Evolutionary conservation across 2,888 invertebrate genomes (phyloP), one percentile per base, ranked within the genome.

Genomic region (Eucriotettix oculatus): DNA sequence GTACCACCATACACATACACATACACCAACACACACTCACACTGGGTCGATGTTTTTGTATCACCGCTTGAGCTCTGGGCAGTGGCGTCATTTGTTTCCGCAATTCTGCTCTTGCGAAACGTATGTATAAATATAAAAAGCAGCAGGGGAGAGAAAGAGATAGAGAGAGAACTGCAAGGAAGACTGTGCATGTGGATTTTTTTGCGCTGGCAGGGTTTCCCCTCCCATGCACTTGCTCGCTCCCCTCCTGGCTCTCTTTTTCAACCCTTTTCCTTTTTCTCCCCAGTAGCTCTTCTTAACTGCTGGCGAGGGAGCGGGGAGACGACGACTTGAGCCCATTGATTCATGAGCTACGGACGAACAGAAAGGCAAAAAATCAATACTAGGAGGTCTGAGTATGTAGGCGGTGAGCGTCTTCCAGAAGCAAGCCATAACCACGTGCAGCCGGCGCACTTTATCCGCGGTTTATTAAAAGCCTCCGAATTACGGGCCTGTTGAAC

Each of bases 261-360:
- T 62, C 61, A 59, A 62, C 60, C 63, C 61, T 59, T 61, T 55
- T 53, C 58, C 61, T 57, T 61, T 42, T 62, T 58, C 58, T 62
- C 62, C 64, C 63, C 61, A 61, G 65, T 62, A 62, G 63, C 64
- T 67, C 67, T 68, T 64, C 68, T 64, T 64, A 62, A 62, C 64
- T 60, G 64, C 64, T 57, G 59, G 54, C 40, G 54, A 43, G 44
- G 48, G 56, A 58, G 59, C 56, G 56, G 58, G 53, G 52, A 43
- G 60, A 48, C 42, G 44, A 54, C 56, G 61, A 61, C 59, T 61
- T 58, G 61, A 60, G 58, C 59, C 58, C 61, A 63, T 60, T 61
- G 60, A 61, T 61, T 61, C 61, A 61, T 61, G 61, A 60, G 61
- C 61, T 58, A 40, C 42, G 56, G 60, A 58, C 54, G 58, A 61